phyloP scores from a whole-genome alignment of 2,888 invertebrate genomes.

The Drosophila nr. perissopoda region DNA sequence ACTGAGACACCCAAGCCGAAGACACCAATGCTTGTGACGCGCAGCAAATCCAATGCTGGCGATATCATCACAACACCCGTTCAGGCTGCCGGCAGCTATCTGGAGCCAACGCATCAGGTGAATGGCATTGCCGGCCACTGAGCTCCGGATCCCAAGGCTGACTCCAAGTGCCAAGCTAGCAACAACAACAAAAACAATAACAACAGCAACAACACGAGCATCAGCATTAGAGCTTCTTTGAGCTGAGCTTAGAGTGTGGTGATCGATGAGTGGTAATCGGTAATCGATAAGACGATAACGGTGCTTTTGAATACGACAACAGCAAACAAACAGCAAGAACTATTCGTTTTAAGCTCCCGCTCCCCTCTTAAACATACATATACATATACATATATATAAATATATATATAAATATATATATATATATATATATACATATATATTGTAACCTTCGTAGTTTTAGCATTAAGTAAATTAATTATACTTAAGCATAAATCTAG shows the following conservation, averaged over 20 bases:
- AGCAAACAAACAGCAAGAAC: constrained; percentile 57
- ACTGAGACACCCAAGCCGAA: constrained; percentile 92
- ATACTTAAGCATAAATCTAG: constrained; percentile 80
- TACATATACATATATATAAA: background rate
- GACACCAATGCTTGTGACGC: constrained; percentile 92
- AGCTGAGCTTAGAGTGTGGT: constrained; percentile 27
- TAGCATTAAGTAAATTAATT: constrained; percentile 78
- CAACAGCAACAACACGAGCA: constrained; percentile 21
- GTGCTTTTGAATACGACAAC: constrained; percentile 30
- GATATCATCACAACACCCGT: constrained; percentile 90
- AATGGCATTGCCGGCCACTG: constrained; percentile 59
- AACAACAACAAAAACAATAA: constrained; percentile 25
- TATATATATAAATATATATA: constrained; percentile 36
- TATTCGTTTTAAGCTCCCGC: constrained; percentile 75
- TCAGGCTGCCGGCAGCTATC: constrained; percentile 29
- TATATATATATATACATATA: background rate
- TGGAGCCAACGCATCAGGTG: constrained; percentile 58
- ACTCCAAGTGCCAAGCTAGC: constrained; percentile 38
- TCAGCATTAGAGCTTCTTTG: background rate
- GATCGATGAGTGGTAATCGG: constrained; percentile 22
- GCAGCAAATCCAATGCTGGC: constrained; percentile 91
- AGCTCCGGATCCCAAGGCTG: constrained; percentile 11
- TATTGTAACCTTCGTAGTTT: constrained; percentile 64
- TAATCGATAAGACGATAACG: constrained; percentile 12
- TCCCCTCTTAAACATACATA: constrained; percentile 53